Conservation (phyloP, 2,888 invertebrate species). For the Phragmatobia fuliginosa region DNA sequence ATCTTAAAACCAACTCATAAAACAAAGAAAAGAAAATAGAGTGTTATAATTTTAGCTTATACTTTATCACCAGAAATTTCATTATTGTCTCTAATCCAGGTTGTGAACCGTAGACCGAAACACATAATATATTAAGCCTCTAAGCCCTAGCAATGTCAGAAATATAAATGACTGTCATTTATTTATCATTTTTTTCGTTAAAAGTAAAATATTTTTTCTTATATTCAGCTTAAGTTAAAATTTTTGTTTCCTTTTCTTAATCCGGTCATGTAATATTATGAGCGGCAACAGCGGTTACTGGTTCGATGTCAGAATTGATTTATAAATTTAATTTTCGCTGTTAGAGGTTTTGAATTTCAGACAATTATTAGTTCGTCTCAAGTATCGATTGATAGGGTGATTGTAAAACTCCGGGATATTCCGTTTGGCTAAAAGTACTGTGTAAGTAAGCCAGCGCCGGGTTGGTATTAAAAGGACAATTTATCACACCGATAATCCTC, state of each 20-base stretch:
- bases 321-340: neutral
- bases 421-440: too few species aligned
- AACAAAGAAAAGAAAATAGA: neutral
- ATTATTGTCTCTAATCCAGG: neutral
- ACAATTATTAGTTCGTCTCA: neutral
- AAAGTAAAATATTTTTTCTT: neutral
- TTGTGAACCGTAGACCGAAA: neutral
- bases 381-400: too few species aligned
- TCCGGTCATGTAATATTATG: too few species aligned
- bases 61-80: neutral
- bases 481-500: neutral
- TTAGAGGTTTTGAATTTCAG: neutral
- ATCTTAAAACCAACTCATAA: too few species aligned
- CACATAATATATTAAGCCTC: neutral
- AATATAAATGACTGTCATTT: neutral
- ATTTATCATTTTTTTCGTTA: neutral
- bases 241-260: neutral
- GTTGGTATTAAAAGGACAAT: neutral
- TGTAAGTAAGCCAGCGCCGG: neutral
- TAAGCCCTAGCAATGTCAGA: neutral
- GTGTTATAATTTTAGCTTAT: neutral
- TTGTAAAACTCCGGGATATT: too few species aligned
- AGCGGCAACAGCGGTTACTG: rapidly evolving
- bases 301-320: neutral
- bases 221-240: neutral